A percentile compares a stretch with the other conserved stretches of the same genome.
Evolutionary conservation across 2,113 vertebrate species (phyloP).

Genomic region (Acanthisitta chloris): DNA sequence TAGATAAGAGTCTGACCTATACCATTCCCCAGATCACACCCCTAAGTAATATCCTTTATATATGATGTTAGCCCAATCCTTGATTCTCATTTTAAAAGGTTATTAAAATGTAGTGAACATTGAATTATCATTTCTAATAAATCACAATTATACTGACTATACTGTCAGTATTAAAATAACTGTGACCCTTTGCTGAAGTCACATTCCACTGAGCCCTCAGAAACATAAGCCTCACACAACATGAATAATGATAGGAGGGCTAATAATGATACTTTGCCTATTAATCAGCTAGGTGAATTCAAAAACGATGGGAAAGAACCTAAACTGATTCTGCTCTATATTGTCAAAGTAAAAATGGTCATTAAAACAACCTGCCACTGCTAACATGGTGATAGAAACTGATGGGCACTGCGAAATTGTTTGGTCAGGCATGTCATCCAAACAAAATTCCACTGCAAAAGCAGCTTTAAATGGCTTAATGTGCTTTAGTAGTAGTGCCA

Average conservation of each 20-base stretch:
- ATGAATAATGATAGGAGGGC: background rate
- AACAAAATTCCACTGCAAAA: background rate
- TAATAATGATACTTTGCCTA: background rate
- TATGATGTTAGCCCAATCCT: background rate
- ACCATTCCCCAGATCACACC: background rate
- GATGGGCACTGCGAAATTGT: background rate
- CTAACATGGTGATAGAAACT: background rate
- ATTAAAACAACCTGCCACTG: background rate
- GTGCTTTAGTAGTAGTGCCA: too few species aligned
- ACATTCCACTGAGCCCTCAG: background rate
- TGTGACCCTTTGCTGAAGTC: background rate
- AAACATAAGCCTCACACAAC: background rate
- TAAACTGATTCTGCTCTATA: background rate
- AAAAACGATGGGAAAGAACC: background rate
- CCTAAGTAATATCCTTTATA: background rate
- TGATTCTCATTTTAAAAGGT: background rate
- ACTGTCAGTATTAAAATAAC: constrained; percentile 11
- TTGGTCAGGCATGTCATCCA: background rate
- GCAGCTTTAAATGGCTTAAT: background rate
- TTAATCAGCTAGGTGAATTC: background rate
- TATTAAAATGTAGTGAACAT: background rate
- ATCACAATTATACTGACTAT: background rate
- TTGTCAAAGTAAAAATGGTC: background rate
- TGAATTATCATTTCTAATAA: background rate
- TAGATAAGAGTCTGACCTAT: background rate